Conservation (phyloP, 2,888 invertebrate genomes). For the Epistrophe eligans region DNA sequence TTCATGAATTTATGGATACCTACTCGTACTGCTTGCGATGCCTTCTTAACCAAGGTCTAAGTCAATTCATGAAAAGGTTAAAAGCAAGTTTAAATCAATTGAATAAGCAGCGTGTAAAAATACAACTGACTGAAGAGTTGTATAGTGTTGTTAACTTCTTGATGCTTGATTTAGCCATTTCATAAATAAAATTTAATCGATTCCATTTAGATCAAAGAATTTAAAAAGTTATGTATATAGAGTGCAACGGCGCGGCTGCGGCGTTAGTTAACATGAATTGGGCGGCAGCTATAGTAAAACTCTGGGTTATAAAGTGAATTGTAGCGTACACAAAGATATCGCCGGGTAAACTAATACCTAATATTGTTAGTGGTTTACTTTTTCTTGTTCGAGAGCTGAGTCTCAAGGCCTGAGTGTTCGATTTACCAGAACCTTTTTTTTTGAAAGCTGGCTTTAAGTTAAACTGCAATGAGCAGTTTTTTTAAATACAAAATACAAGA, state of each 20-base stretch:
- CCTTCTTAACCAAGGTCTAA: slow-evolving; percentile 51
- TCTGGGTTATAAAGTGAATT: slow-evolving; percentile 51
- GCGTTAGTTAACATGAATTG: slow-evolving; percentile 31
- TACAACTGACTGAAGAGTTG: slow-evolving; percentile 39
- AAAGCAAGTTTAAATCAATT: slow-evolving; percentile 38
- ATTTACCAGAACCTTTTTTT: slow-evolving; percentile 48
- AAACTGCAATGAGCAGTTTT: background rate
- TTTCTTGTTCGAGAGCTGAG: slow-evolving; percentile 58
- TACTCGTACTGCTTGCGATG: slow-evolving; percentile 11
- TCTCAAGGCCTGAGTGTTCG: slow-evolving; percentile 67
- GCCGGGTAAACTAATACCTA: background rate
- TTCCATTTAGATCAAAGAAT: background rate
- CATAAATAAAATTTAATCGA: background rate
- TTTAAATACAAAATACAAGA: background rate
- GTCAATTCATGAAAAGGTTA: slow-evolving; percentile 55
- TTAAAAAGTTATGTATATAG: background rate
- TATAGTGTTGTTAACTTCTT: slow-evolving; percentile 25
- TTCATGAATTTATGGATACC: background rate
- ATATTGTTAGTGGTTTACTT: slow-evolving; percentile 40
- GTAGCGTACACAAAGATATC: slow-evolving; percentile 25
- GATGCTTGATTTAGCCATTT: slow-evolving; percentile 45
- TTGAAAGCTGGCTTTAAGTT: slow-evolving; percentile 54
- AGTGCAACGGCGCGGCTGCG: background rate
- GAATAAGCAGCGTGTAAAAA: slow-evolving; percentile 29
- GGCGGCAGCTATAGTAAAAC: slow-evolving; percentile 27